Base-by-base conservation (phyloP, 2,888 invertebrate species). In the Anarsia innoxiella region DNA sequence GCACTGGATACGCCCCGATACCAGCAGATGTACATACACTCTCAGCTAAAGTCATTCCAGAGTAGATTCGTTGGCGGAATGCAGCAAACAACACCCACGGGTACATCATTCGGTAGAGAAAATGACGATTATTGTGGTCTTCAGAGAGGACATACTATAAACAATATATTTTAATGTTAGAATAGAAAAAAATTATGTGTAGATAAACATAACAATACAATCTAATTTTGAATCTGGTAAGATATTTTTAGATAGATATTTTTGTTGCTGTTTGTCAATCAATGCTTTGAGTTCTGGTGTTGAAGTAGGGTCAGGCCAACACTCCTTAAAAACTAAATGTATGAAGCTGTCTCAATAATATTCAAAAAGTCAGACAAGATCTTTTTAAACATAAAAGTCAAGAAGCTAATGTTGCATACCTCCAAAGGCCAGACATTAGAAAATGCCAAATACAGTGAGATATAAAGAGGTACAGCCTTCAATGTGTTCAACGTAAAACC, bases 1-100 rank as follows among this genome's bases (percentile, higher is more conserved):
- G 82, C 0, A 84, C 84, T 0, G 98, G 98, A 74, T 99, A 99
- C 1, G 94, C 95, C 1, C 98, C 99, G 9, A 99, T 82, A 0
- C 96, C 96, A 1, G 94, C 92, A 70, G 93, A 91, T 10, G 94
- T 94, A 61, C 97, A 97, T n/a, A 95, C 94, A 67, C 94, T 93
- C 74, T 98, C 97, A 0, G 97, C 93, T 36, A 98, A 69, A 0
- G 93, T 89, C 87, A 98, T 91, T 0, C 97, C 98, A 9, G 91
- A 88, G 66, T 96, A 98, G 48, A 99, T 92, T 35, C 98, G 89
- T 80, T 93, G 91, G 3, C 97, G 90, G 74, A 98, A 97, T 37
- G 91, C 91, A 31, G 93, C 89, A 68, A 97, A 99, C 41, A 93
- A 86, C 0, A 94, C 93, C 84, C 93, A 93, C 47, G 95, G 92